Conservation (phyloP, 2,113 vertebrate species). For the Galemys pyrenaicus region DNA sequence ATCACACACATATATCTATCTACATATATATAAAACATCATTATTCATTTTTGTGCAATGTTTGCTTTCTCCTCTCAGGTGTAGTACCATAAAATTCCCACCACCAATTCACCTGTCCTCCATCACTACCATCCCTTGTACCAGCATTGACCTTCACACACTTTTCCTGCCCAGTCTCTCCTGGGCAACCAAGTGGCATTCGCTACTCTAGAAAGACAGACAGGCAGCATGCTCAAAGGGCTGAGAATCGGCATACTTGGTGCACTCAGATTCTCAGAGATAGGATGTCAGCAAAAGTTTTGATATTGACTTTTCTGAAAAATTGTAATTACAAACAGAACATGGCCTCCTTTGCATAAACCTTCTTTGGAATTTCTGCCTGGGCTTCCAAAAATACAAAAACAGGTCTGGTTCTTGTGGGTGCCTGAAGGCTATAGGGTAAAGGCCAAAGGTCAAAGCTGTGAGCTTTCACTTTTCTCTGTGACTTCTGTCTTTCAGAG, state of each 20-base stretch:
- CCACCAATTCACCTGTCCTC: no score
- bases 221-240: background rate
- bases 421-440: background rate
- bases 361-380: background rate
- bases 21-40: no score
- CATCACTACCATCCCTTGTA: no score
- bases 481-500: background rate
- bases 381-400: background rate
- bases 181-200: background rate
- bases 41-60: no score
- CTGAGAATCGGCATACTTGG: background rate
- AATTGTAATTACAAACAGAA: background rate
- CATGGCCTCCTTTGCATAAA: background rate
- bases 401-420: background rate
- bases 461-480: background rate
- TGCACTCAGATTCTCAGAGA: background rate
- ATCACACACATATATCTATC: no score
- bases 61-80: no score
- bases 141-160: background rate
- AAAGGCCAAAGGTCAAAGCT: background rate
- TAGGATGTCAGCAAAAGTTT: background rate
- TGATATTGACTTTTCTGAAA: background rate
- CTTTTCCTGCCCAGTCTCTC: background rate
- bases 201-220: background rate
- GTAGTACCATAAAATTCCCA: no score